These are phyloP conservation scores for Euura saliciscinereae DNA, from an alignment of 1,140 invertebrate species.

Conservation along the genomic window DNA sequence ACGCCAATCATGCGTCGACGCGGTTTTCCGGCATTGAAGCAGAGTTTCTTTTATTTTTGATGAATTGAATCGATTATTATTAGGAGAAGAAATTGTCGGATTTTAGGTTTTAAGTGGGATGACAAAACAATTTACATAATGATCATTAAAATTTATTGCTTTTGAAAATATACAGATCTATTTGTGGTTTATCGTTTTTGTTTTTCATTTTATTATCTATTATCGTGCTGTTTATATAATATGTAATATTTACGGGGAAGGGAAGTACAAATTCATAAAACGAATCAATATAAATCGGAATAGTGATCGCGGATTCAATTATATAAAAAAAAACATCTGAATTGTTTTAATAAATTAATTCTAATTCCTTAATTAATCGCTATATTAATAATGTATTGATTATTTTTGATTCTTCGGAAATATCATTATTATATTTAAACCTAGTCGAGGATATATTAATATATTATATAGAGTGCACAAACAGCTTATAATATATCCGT, in stretches of 20 bases:
- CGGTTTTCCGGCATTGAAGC: too few species aligned
- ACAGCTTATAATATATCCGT: too few species aligned
- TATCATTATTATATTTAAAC: neutral
- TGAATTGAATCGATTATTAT: too few species aligned
- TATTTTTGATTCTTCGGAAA: neutral
- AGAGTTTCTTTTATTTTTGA: too few species aligned
- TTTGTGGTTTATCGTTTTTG: conserved; percentile 1
- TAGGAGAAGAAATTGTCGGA: too few species aligned
- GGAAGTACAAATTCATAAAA: neutral
- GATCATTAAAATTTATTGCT: conserved; percentile 32
- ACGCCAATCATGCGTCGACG: too few species aligned
- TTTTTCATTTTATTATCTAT: neutral
- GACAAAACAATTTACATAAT: neutral
- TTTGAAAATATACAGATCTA: conserved; percentile 34
- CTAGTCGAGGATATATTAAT: too few species aligned
- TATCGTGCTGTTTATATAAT: too few species aligned
- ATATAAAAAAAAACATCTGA: neutral
- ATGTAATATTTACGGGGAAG: neutral
- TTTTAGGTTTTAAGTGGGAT: too few species aligned
- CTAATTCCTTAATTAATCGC: neutral
- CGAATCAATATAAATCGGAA: neutral
- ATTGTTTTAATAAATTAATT: neutral
- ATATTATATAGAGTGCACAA: too few species aligned
- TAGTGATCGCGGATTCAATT: neutral
- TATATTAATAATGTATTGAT: neutral